Evolutionary conservation across 2,113 vertebrate genomes (phyloP).

Genomic region (Salvelinus fontinalis): DNA sequence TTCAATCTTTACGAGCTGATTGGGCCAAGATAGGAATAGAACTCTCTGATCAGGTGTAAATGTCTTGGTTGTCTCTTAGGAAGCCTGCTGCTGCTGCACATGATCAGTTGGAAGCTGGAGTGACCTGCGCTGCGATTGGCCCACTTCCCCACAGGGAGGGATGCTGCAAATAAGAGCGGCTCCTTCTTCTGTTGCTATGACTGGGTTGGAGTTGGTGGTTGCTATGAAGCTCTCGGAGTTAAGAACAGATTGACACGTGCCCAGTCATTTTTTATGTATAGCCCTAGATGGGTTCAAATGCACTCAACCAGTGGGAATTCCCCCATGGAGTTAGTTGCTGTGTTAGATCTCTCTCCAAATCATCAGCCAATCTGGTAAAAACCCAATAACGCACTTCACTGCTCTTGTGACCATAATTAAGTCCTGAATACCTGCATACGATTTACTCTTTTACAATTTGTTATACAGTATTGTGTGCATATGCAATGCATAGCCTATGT

Average conservation of each 20-base stretch:
- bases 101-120: slow-evolving; percentile 31
- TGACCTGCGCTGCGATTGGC: slow-evolving; percentile 72
- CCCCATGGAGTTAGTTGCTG: not conserved
- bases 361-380: not conserved
- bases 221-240: slow-evolving; percentile 44
- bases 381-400: too few relatives aligned
- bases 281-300: not conserved
- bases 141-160: slow-evolving; percentile 54
- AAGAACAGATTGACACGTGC: slow-evolving; percentile 39
- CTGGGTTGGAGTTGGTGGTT: slow-evolving; percentile 49
- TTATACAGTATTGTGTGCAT: too few relatives aligned
- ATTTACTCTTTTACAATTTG: too few relatives aligned
- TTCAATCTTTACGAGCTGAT: slow-evolving; percentile 42
- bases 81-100: slow-evolving; percentile 34
- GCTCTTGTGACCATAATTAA: too few relatives aligned
- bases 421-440: not conserved
- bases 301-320: not conserved
- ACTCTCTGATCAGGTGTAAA: slow-evolving; percentile 56
- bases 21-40: slow-evolving; percentile 50
- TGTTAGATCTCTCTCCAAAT: not conserved
- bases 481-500: too few relatives aligned
- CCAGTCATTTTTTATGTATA: slow-evolving; percentile 2
- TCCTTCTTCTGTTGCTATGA: slow-evolving; percentile 73
- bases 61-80: slow-evolving; percentile 36
- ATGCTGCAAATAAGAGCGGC: slow-evolving; percentile 70